Evolutionary conservation across 64 coral and sea anemone genomes (phyloP).

Genomic region (Montipora capricornis): DNA sequence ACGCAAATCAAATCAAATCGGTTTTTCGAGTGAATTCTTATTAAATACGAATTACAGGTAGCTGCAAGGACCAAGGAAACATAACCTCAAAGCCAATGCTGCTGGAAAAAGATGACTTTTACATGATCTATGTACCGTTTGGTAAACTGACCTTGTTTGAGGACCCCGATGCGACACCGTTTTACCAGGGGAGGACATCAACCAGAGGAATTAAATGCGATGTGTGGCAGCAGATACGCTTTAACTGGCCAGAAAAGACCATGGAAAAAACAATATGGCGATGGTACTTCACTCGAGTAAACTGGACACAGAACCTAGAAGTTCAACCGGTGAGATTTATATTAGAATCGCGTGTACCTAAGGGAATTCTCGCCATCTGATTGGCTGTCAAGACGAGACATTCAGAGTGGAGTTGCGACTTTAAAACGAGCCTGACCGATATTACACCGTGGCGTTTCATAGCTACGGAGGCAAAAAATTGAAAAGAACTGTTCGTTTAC

Average conservation of each 20-base stretch:
- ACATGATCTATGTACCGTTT: conserved; percentile 1
- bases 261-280: conserved; percentile 3
- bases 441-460: too few relatives aligned
- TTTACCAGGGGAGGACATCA: conserved; percentile 8
- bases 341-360: not conserved
- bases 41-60: not conserved
- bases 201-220: conserved; percentile 22
- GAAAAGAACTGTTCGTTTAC: too few relatives aligned
- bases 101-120: not conserved
- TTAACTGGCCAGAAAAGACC: not conserved
- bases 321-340: conserved; percentile 1
- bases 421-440: too few relatives aligned
- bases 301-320: not conserved
- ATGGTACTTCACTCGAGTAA: conserved; percentile 16
- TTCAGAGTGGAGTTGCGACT: too few relatives aligned
- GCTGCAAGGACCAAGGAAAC: not conserved
- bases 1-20: too few relatives aligned
- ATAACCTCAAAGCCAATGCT: not conserved
- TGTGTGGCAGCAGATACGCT: conserved; percentile 17
- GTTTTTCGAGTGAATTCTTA: not conserved
- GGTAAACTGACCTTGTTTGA: conserved; percentile 19
- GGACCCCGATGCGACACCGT: not conserved
- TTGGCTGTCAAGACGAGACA: too few relatives aligned
- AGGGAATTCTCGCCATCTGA: too few relatives aligned
- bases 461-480: too few relatives aligned